Evolutionary conservation across 2,113 vertebrate species (phyloP).

Genomic region (Tachysurus fulvidraco): DNA sequence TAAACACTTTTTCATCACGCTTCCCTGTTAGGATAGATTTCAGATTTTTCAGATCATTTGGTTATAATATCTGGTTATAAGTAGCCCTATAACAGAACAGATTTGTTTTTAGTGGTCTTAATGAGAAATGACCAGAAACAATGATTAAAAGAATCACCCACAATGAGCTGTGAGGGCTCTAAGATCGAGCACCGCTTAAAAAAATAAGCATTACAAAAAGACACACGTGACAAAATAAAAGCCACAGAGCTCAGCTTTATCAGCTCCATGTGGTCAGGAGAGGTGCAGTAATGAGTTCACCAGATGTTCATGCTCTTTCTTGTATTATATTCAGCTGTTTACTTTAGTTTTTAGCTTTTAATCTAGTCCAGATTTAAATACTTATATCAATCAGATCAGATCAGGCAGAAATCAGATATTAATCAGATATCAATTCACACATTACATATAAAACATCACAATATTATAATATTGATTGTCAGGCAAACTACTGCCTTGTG

Average conservation of each 20-base stretch:
- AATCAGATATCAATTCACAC: background rate
- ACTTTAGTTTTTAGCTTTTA: background rate
- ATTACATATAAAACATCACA: background rate
- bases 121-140: background rate
- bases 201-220: background rate
- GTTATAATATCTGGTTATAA: too few species aligned
- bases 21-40: too few species aligned
- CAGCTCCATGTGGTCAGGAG: background rate
- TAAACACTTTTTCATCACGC: background rate
- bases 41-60: background rate
- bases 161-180: background rate
- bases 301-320: constrained; percentile 21
- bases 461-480: background rate
- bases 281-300: constrained; percentile 25
- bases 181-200: background rate
- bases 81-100: too few species aligned
- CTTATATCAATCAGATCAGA: background rate
- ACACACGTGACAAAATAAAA: constrained; percentile 10
- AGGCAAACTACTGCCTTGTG: background rate
- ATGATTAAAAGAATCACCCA: background rate
- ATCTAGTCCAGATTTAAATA: background rate
- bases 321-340: background rate
- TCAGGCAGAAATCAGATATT: background rate
- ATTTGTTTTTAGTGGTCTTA: background rate
- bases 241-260: constrained; percentile 6